Evolutionary conservation across 2,113 vertebrate genomes (phyloP).

Genomic region (Zosterops lateralis): DNA sequence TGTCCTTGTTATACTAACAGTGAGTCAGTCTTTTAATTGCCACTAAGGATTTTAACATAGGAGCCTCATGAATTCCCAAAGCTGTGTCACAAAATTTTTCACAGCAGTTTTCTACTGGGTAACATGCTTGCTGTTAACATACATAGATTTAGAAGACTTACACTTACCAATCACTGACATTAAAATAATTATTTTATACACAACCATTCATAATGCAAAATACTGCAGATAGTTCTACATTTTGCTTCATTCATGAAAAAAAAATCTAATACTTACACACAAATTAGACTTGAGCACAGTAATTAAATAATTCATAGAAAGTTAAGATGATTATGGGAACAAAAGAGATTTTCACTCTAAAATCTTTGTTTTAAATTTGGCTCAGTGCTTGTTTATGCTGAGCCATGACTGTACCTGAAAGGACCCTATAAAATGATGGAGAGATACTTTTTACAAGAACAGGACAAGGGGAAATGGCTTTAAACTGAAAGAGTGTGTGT

Average conservation of each 20-base stretch:
- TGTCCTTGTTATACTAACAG: neutral
- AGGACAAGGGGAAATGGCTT: neutral
- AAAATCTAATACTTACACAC: neutral
- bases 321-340: neutral
- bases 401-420: neutral
- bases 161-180: neutral
- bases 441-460: neutral
- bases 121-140: neutral
- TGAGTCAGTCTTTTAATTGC: neutral
- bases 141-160: neutral
- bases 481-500: neutral
- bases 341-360: neutral
- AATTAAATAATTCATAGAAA: neutral
- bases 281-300: neutral
- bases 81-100: neutral
- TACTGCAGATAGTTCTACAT: neutral
- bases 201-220: neutral
- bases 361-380: neutral
- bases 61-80: neutral
- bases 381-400: neutral
- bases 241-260: neutral
- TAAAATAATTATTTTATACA: neutral
- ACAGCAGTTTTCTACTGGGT: neutral
- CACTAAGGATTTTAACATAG: neutral
- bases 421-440: neutral